These are phyloP conservation scores for Nerophis ophidion DNA, from an alignment of 2,113 vertebrate genomes.

Conservation along the genomic window DNA sequence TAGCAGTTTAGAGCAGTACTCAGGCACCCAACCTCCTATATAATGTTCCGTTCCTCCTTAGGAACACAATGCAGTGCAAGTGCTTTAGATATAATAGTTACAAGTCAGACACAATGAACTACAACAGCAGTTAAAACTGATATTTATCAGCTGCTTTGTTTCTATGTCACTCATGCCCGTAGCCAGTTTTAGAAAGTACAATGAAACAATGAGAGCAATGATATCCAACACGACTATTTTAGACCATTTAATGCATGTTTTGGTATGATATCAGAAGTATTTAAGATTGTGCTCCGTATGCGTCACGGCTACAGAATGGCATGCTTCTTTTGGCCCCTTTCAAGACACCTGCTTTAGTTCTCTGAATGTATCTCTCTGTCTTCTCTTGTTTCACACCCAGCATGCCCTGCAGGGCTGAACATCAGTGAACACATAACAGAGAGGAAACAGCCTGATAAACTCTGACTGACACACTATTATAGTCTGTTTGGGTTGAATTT, in stretches of 20 bases:
- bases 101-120: slow-evolving; percentile 25
- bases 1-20: slow-evolving; percentile 14
- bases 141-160: slow-evolving; percentile 36
- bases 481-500: slow-evolving; percentile 26
- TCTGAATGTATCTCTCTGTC: slow-evolving; percentile 27
- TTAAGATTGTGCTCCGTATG: slow-evolving; percentile 28
- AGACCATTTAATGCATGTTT: slow-evolving; percentile 39
- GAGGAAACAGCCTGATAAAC: slow-evolving; percentile 38
- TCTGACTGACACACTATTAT: slow-evolving; percentile 39
- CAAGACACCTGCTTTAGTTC: slow-evolving; percentile 20
- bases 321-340: slow-evolving; percentile 21
- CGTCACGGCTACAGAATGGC: slow-evolving; percentile 4
- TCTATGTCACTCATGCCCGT: slow-evolving; percentile 27
- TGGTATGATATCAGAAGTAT: slow-evolving; percentile 61
- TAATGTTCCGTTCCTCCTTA: slow-evolving; percentile 10
- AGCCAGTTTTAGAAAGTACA: slow-evolving; percentile 36
- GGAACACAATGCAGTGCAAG: slow-evolving; percentile 8
- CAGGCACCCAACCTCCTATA: slow-evolving; percentile 13
- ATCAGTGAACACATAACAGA: slow-evolving; percentile 42
- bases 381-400: slow-evolving; percentile 30
- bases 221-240: slow-evolving; percentile 36
- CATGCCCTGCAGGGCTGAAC: slow-evolving; percentile 41
- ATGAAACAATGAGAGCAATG: slow-evolving; percentile 36
- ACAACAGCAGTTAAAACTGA: slow-evolving; percentile 18
- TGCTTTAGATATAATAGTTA: neutral